These are phyloP conservation scores for Malurus melanocephalus DNA, from an alignment of 2,113 vertebrate genomes.

Conservation along the genomic window DNA sequence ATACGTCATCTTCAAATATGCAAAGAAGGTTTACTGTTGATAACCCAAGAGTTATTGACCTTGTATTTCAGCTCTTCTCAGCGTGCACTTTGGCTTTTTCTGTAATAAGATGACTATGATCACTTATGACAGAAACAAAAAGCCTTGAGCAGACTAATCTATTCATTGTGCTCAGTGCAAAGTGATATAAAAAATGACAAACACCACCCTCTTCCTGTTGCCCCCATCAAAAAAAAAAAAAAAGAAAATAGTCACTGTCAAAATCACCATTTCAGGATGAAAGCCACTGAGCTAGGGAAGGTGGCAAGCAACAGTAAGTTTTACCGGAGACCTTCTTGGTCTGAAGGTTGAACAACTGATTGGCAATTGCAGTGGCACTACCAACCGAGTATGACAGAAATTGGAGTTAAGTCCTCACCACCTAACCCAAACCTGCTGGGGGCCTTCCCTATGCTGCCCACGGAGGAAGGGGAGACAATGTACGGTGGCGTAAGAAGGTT, in stretches of 20 bases:
- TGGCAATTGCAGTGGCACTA: neutral
- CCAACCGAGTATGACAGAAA: neutral
- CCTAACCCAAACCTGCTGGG: neutral
- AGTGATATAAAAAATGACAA: neutral
- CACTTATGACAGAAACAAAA: constrained; percentile 46
- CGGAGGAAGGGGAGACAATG: neutral
- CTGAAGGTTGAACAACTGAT: neutral
- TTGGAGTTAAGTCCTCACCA: neutral
- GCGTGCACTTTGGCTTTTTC: constrained; percentile 42
- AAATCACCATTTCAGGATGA: neutral
- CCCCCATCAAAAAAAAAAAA: neutral
- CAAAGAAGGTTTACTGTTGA: constrained; percentile 17
- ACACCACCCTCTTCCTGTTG: neutral
- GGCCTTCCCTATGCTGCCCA: neutral
- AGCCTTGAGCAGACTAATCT: constrained; percentile 32
- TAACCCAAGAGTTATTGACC: constrained; percentile 43
- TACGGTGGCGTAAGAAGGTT: neutral
- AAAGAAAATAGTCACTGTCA: neutral
- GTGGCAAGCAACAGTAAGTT: neutral
- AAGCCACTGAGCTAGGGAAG: neutral
- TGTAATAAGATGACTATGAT: constrained; percentile 58
- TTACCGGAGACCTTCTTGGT: neutral
- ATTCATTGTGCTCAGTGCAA: neutral
- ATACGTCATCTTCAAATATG: constrained; percentile 40
- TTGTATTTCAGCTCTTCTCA: constrained; percentile 42